Percentiles rank a stretch among this genome's conserved stretches.
phyloP scores from a whole-genome alignment of 53 echinoderm and acorn worm species.

The Arbacia lixula region DNA sequence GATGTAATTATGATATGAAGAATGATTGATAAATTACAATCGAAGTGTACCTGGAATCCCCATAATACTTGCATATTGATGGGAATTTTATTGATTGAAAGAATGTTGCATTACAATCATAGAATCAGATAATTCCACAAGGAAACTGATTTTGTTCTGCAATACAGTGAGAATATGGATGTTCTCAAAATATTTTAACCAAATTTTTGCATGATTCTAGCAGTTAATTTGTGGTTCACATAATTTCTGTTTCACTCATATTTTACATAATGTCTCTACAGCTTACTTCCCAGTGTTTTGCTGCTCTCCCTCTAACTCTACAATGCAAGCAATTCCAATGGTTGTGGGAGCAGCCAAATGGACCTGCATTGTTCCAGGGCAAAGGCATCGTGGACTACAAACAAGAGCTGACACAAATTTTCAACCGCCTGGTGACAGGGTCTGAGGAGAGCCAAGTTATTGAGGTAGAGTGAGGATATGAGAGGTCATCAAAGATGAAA shows the following conservation, averaged over 20 bases:
- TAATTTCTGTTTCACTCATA: too few relatives aligned
- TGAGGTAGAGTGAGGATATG: conserved; percentile 11
- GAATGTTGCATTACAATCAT: neutral
- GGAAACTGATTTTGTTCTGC: too few relatives aligned
- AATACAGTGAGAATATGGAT: too few relatives aligned
- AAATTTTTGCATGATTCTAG: neutral
- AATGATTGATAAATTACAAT: too few relatives aligned
- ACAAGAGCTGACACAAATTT: conserved; percentile 23
- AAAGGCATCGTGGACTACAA: neutral
- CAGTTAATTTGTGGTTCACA: too few relatives aligned
- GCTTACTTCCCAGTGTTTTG: conserved; percentile 35
- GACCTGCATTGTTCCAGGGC: conserved; percentile 2
- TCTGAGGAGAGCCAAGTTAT: neutral
- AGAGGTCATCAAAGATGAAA: too few relatives aligned
- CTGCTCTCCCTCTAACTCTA: conserved; percentile 37
- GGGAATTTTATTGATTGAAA: too few relatives aligned
- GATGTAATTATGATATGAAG: too few relatives aligned
- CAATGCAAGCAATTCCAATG: conserved; percentile 33
- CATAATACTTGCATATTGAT: too few relatives aligned
- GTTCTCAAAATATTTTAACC: too few relatives aligned
- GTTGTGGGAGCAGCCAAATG: conserved; percentile 54
- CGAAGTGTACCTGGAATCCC: too few relatives aligned
- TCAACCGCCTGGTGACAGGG: conserved; percentile 22
- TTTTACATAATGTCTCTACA: neutral
- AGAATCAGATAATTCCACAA: too few relatives aligned